Conservation (phyloP, 1,140 invertebrate genomes). For the Nephila pilipes region DNA sequence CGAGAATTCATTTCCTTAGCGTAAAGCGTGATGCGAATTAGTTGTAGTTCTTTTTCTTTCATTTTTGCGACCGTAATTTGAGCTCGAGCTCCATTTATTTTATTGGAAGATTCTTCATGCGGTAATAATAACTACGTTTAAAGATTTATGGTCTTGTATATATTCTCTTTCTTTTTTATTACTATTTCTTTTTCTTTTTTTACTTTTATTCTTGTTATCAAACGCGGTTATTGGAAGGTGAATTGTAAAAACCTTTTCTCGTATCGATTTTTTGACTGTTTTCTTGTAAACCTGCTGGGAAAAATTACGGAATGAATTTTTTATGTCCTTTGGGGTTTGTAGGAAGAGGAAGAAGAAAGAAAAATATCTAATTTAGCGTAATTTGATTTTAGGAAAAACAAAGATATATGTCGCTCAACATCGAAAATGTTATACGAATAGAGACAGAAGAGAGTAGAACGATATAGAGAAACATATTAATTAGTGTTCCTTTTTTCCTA, state of each 20-base stretch:
- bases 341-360: neutral
- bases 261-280: neutral
- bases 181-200: slow-evolving; percentile 11
- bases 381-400: neutral
- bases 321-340: neutral
- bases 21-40: slow-evolving; percentile 72
- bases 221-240: slow-evolving; percentile 62
- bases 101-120: slow-evolving; percentile 73
- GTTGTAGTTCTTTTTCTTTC: slow-evolving; percentile 73
- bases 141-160: slow-evolving; percentile 72
- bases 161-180: neutral
- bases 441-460: no score
- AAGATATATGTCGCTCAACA: neutral
- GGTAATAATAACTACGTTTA: slow-evolving; percentile 76
- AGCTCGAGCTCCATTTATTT: slow-evolving; percentile 73
- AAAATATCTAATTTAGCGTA: slow-evolving; percentile 8
- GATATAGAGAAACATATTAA: no score
- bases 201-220: slow-evolving; percentile 56
- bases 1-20: slow-evolving; percentile 74
- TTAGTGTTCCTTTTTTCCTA: no score
- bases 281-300: neutral
- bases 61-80: slow-evolving; percentile 72
- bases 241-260: slow-evolving; percentile 30
- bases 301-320: slow-evolving; percentile 13
- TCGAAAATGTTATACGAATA: no score